Evolutionary conservation across 2,797 vertebrate genomes (phyloP).

Genomic region (Notolepis coatsorum): DNA sequence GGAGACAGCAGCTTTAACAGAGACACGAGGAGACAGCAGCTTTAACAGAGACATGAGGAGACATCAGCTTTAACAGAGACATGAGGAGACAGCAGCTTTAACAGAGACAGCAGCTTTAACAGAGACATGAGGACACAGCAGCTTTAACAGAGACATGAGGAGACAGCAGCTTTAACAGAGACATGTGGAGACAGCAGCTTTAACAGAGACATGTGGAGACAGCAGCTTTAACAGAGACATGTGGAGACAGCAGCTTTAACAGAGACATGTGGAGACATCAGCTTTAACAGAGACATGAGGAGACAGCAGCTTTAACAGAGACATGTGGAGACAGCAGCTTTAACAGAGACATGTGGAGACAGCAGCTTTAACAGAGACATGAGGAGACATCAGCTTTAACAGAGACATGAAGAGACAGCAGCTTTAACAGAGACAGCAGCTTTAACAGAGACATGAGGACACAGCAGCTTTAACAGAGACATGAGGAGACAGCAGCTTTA

Average conservation of each 20-base stretch:
- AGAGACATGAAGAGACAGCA: constrained; percentile 34
- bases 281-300: constrained; percentile 26
- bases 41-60: constrained; percentile 31
- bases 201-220: too few relatives aligned
- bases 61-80: too few relatives aligned
- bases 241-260: constrained; percentile 33
- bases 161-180: not conserved
- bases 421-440: too few relatives aligned
- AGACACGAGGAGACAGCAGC: too few relatives aligned
- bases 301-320: constrained; percentile 21
- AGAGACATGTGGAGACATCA: too few relatives aligned
- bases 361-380: too few relatives aligned
- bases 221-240: constrained; percentile 8
- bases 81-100: too few relatives aligned
- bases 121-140: constrained; percentile 35
- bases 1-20: constrained; percentile 29
- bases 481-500: not conserved
- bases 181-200: constrained; percentile 37
- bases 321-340: too few relatives aligned
- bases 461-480: too few relatives aligned
- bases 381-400: not conserved
- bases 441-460: constrained; percentile 31
- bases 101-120: not conserved
- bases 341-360: constrained; percentile 33
- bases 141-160: too few relatives aligned